A percentile compares a stretch with the other conserved stretches of the same genome.
These are phyloP conservation scores for Dicranocentrus wangi DNA, from an alignment of 2,888 invertebrate genomes.

Conservation along the genomic window DNA sequence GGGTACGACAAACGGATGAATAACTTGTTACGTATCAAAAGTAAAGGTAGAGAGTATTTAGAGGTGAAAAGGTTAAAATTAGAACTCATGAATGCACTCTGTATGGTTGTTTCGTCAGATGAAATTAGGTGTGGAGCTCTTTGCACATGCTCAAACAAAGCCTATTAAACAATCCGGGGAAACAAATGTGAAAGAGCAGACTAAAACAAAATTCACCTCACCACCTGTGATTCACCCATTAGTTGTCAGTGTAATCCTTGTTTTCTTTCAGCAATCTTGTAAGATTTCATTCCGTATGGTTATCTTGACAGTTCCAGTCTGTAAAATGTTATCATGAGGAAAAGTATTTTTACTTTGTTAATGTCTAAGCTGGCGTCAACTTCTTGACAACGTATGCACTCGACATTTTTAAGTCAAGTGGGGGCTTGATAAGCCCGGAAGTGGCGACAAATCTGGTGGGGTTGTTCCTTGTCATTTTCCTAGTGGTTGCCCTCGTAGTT, in stretches of 20 bases:
- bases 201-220: no score
- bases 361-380: constrained; percentile 9
- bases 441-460: neutral
- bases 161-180: no score
- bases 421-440: neutral
- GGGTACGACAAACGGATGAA: no score
- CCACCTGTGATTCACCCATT: constrained; percentile 16
- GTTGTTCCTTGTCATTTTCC: neutral
- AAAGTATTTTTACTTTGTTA: neutral
- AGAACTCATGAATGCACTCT: no score
- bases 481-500: neutral
- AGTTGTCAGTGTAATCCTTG: neutral
- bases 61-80: no score
- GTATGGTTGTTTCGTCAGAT: no score
- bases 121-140: no score
- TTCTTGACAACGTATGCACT: neutral
- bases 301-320: neutral
- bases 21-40: no score
- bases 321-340: neutral
- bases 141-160: no score
- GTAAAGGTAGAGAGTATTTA: no score
- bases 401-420: constrained; percentile 19
- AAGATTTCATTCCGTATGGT: neutral
- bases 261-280: constrained; percentile 35
- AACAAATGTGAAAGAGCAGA: no score